Base-by-base conservation (phyloP, 2,888 invertebrate species). In the Cephus spinipes region DNA sequence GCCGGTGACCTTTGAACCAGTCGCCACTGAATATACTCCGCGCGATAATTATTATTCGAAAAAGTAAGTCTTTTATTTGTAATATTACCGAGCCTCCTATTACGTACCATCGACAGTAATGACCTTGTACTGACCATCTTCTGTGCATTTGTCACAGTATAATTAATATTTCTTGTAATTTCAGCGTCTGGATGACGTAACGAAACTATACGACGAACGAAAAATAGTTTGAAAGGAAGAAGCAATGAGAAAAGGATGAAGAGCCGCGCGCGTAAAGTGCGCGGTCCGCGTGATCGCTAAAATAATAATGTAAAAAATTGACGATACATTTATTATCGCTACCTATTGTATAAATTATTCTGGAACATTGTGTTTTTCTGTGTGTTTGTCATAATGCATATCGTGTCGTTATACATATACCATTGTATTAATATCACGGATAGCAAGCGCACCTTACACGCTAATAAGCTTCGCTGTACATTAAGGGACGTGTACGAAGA, bases 1-100 rank as follows among this genome's bases (percentile, higher is more conserved):
- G 88, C 92, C 80, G 93, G 93, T 88, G 93, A 94, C 87, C 91
- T 92, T 84, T 93, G 92, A 92, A 85, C 75, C 71, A 71, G 12
- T 33, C 31, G 32, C 31, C 71, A 23, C 12, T 71, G 71, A 71
- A 71, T 33, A 30, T 55, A 55, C 55, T 55, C 23, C 23, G 23
- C 55, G 55, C 55, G 55, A 55, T 23, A 23, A 55, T 55, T 55
- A 55, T 55, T 55, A 55, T 55, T 55, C 55, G 55, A 55, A 9
- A 55, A 55, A 55, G 55, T 55, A 55, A 55, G 55, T 55, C 9
- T 23, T 23, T 2, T 1, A 11, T 12, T 74, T 30, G 3, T 23
- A 35, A 12, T 36, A 36, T 74, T 23, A 36, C 33, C 15, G n/a
- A 34, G 12, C n/a, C 68, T 77, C 69, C 69, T 74, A 40, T 35